A percentile compares a stretch with the other conserved stretches of the same genome.
phyloP scores from a whole-genome alignment of 2,888 invertebrate genomes.

The Arge pagana region DNA sequence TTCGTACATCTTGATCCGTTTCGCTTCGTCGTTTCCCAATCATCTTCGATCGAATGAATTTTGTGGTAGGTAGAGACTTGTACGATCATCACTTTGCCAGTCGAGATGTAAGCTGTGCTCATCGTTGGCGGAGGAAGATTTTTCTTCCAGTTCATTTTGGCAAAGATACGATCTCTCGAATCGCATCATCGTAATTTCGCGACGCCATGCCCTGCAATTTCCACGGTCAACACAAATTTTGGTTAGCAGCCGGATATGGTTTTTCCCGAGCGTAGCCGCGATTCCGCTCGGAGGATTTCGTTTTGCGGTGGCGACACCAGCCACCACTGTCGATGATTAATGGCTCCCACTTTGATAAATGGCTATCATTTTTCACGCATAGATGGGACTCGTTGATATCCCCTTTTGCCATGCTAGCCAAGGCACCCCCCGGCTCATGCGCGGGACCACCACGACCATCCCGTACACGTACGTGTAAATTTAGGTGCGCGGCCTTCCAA shows the following conservation, averaged over 20 bases:
- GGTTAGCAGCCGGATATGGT: conserved; percentile 33
- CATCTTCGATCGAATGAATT: too few relatives aligned
- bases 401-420: conserved; percentile 28
- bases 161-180: too few relatives aligned
- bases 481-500: conserved; percentile 2
- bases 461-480: conserved; percentile 16
- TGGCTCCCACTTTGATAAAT: conserved; percentile 44
- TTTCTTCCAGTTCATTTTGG: too few relatives aligned
- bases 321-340: conserved; percentile 45
- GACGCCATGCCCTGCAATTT: too few relatives aligned
- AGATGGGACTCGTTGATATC: conserved; percentile 48
- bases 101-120: too few relatives aligned
- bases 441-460: conserved; percentile 2
- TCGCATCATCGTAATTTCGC: too few relatives aligned
- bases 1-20: too few relatives aligned
- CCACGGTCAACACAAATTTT: conserved; percentile 22
- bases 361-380: conserved; percentile 52
- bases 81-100: too few relatives aligned
- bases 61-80: too few relatives aligned
- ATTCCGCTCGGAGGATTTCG: conserved; percentile 43
- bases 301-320: conserved; percentile 35
- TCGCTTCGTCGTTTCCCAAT: too few relatives aligned
- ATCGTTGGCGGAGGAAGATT: too few relatives aligned
- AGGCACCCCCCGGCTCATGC: conserved; percentile 1
- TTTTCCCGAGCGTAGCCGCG: conserved; percentile 27